Conservation (phyloP, 37 sponge, comb jelly and placozoan genomes). For the Spongia lamella region DNA sequence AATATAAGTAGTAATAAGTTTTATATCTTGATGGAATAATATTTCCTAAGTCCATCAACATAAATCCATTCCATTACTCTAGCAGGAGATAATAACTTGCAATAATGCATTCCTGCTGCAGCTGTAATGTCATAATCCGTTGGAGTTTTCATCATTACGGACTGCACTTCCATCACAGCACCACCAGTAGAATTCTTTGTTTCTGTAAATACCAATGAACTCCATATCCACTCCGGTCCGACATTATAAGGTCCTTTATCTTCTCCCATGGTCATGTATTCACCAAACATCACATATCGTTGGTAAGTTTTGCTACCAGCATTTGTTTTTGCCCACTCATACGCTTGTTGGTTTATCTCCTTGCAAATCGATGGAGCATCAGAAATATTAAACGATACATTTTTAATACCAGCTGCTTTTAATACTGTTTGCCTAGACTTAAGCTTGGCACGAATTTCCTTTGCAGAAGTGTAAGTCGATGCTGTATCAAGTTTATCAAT, state of each 20-base stretch:
- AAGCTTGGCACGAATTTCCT: constrained; percentile 73
- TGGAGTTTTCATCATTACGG: constrained; percentile 60
- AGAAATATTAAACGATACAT: constrained; percentile 69
- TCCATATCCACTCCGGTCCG: constrained; percentile 73
- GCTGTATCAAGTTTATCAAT: constrained; percentile 63
- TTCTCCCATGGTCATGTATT: constrained; percentile 64
- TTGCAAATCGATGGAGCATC: constrained; percentile 67
- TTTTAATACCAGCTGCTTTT: constrained; percentile 59
- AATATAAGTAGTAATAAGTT: no score
- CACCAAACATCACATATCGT: constrained; percentile 52
- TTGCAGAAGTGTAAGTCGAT: constrained; percentile 63
- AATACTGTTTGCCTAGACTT: constrained; percentile 67
- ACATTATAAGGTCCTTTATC: constrained; percentile 75
- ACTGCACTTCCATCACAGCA: constrained; percentile 34
- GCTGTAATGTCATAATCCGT: constrained; percentile 28
- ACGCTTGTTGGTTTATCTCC: constrained; percentile 57
- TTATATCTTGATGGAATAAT: constrained; percentile 40
- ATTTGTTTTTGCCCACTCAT: constrained; percentile 38
- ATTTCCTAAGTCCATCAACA: constrained; percentile 69
- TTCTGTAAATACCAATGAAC: constrained; percentile 37
- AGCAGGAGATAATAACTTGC: constrained; percentile 83
- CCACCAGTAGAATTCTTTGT: constrained; percentile 38
- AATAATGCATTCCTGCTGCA: constrained; percentile 77
- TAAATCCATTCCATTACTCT: constrained; percentile 86
- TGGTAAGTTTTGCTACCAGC: constrained; percentile 29